Percentiles rank a stretch among this genome's conserved stretches.
Evolutionary conservation across 2,888 invertebrate genomes (phyloP).

Genomic region (Helobdella robusta): DNA sequence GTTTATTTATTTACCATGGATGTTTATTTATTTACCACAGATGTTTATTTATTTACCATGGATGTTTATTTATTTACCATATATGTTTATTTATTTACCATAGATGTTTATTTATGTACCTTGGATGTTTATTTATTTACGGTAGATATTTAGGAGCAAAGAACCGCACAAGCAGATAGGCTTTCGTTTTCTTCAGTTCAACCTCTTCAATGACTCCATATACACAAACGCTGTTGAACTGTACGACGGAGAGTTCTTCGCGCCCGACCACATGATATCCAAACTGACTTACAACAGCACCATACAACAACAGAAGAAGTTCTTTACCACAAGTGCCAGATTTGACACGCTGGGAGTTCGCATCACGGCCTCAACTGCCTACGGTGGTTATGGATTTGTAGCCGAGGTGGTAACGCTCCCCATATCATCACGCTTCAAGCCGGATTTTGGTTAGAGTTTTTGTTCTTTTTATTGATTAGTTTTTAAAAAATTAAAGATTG

Average conservation of each 20-base stretch:
- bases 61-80: too few species aligned
- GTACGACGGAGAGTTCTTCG: constrained; percentile 88
- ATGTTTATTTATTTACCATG: too few species aligned
- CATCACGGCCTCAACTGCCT: constrained; percentile 86
- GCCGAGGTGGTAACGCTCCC: constrained; percentile 92
- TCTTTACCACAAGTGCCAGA: constrained; percentile 12
- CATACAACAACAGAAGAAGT: constrained; percentile 31
- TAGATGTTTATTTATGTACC: too few species aligned
- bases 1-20: too few species aligned
- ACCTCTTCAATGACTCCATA: constrained; percentile 51
- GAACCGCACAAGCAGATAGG: constrained; percentile 80
- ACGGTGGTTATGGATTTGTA: constrained; percentile 80
- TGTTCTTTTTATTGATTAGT: too few species aligned
- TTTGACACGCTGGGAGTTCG: constrained; percentile 64
- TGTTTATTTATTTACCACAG: too few species aligned
- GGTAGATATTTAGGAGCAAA: constrained; percentile 66
- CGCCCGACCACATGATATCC: constrained; percentile 48
- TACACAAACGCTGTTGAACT: constrained; percentile 67
- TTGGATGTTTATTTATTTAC: too few species aligned
- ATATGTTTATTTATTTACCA: too few species aligned
- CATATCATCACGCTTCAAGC: constrained; percentile 35
- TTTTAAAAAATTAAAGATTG: too few species aligned
- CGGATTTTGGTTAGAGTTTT: constrained; percentile 23
- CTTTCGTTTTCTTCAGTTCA: constrained; percentile 54
- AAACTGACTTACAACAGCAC: constrained; percentile 40